Evolutionary conservation across 2,113 vertebrate species (phyloP).

Genomic region (Myotis davidii): DNA sequence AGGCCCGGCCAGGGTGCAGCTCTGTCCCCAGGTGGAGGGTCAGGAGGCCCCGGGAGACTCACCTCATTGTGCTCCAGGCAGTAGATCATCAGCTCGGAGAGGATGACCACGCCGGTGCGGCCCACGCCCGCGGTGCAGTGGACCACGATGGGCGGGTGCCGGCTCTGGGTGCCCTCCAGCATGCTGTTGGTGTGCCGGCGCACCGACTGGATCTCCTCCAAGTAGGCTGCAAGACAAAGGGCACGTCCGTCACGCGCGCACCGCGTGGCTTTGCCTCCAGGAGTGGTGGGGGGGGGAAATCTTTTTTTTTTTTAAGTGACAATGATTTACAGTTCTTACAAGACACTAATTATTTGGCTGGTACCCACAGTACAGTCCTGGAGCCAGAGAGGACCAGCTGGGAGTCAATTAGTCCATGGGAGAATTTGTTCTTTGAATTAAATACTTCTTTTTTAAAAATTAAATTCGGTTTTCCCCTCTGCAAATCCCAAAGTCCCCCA

Average conservation of each 20-base stretch:
- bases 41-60: constrained; percentile 43
- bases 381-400: constrained; percentile 83
- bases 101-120: constrained; percentile 94
- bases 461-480: constrained; percentile 80
- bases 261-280: background rate
- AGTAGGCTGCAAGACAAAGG: constrained; percentile 87
- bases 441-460: constrained; percentile 82
- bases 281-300: background rate
- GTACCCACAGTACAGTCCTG: constrained; percentile 42
- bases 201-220: constrained; percentile 97
- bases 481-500: constrained; percentile 84
- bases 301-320: constrained; percentile 57
- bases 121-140: constrained; percentile 96
- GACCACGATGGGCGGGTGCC: constrained; percentile 93
- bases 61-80: constrained; percentile 97
- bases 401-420: constrained; percentile 81
- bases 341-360: constrained; percentile 81
- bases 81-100: constrained; percentile 95
- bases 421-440: constrained; percentile 84
- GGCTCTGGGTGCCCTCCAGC: constrained; percentile 90
- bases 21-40: fast-evolving
- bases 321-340: constrained; percentile 77
- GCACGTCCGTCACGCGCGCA: constrained; percentile 45
- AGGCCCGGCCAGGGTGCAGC: fast-evolving
- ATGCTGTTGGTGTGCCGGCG: constrained; percentile 96